Evolutionary conservation across 2,888 invertebrate genomes (phyloP).

Genomic region (Pachydiplax longipennis): DNA sequence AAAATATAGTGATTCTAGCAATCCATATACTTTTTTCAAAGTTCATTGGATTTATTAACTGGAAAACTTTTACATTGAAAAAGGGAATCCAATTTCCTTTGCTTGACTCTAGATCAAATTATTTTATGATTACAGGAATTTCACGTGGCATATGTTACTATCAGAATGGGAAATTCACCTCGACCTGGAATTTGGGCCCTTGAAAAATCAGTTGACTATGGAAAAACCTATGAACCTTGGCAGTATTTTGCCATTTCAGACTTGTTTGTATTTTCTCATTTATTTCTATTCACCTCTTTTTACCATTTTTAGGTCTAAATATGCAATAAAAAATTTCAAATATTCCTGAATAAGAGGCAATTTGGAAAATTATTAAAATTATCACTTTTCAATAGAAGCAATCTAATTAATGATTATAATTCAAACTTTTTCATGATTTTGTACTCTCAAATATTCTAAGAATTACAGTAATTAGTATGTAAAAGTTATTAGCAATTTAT

Average conservation of each 20-base stretch:
- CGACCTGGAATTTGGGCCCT: conserved; percentile 96
- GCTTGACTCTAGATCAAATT: too few relatives aligned
- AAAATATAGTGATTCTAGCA: too few relatives aligned
- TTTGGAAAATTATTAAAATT: background rate
- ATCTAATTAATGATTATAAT: too few relatives aligned
- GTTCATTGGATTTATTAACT: too few relatives aligned
- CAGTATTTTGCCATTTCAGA: conserved; percentile 96
- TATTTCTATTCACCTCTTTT: background rate
- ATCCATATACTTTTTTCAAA: too few relatives aligned
- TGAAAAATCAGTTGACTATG: conserved; percentile 94
- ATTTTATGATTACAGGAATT: conserved; percentile 76
- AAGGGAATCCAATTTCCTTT: too few relatives aligned
- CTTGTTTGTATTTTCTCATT: conserved; percentile 58
- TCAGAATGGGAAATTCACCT: conserved; percentile 98
- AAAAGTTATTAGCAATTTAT: too few relatives aligned
- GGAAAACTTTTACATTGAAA: too few relatives aligned
- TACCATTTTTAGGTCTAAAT: background rate
- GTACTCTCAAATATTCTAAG: too few relatives aligned
- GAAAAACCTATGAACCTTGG: conserved; percentile 95
- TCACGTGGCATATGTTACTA: conserved; percentile 96
- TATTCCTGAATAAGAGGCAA: background rate
- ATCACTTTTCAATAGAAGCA: too few relatives aligned
- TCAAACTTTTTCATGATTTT: too few relatives aligned
- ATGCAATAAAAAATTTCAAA: background rate
- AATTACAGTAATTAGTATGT: too few relatives aligned